Conservation (phyloP, 2,797 vertebrate genomes). For the Schizopygopsis pylzovi region DNA sequence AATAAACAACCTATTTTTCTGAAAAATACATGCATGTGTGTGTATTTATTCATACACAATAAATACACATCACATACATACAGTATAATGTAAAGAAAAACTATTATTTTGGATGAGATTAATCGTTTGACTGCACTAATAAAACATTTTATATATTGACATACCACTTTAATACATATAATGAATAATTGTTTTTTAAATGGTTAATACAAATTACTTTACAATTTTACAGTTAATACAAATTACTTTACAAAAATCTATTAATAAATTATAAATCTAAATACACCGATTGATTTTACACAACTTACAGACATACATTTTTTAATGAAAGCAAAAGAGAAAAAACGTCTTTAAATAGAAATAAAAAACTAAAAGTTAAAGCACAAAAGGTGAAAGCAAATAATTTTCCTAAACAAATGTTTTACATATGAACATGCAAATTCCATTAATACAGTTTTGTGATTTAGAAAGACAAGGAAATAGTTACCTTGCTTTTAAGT, state of each 20-base stretch:
- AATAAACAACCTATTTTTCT: too few relatives aligned
- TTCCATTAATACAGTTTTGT: not conserved
- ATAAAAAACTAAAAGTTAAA: not conserved
- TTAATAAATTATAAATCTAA: not conserved
- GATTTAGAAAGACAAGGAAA: not conserved
- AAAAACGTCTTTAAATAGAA: not conserved
- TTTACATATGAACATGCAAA: not conserved
- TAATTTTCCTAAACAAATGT: not conserved
- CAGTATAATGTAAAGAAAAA: too few relatives aligned
- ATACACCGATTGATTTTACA: not conserved
- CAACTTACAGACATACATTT: not conserved
- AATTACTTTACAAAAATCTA: not conserved
- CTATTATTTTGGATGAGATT: too few relatives aligned
- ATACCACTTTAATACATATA: not conserved
- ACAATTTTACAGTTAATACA: not conserved
- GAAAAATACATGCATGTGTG: too few relatives aligned
- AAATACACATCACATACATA: too few relatives aligned
- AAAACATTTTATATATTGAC: not conserved
- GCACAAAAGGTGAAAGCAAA: not conserved
- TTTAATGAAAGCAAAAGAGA: not conserved
- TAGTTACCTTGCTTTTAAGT: conserved; percentile 87
- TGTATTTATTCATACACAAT: too few relatives aligned
- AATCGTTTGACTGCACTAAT: not conserved
- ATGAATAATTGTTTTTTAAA: not conserved
- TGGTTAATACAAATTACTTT: too few relatives aligned